These are phyloP conservation scores for Muschampia staudingeri DNA, from an alignment of 2,888 invertebrate genomes.

Conservation along the genomic window DNA sequence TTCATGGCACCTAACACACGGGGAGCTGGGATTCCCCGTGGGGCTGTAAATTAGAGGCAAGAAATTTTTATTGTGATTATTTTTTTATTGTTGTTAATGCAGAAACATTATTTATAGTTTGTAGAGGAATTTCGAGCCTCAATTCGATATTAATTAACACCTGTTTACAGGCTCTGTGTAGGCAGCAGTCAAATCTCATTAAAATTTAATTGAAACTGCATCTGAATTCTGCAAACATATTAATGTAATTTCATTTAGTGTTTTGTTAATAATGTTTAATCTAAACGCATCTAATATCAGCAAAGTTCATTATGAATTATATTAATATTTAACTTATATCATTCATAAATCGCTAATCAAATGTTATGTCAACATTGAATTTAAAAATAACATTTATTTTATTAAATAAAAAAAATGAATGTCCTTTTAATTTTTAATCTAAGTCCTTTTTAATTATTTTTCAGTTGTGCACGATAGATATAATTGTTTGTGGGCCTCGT, in stretches of 20 bases:
- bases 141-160: too few relatives aligned
- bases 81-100: not conserved
- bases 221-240: not conserved
- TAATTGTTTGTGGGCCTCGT: too few relatives aligned
- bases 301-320: not conserved
- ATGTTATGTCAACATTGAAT: not conserved
- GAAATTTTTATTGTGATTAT: not conserved
- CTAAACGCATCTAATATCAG: not conserved
- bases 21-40: too few relatives aligned
- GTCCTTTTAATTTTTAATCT: too few relatives aligned
- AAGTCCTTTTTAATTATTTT: too few relatives aligned
- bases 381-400: not conserved
- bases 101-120: not conserved
- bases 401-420: too few relatives aligned
- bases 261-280: not conserved
- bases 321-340: not conserved
- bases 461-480: too few relatives aligned
- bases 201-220: slow-evolving; percentile 4
- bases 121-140: too few relatives aligned
- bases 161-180: too few relatives aligned
- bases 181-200: slow-evolving; percentile 4
- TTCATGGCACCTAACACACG: not conserved
- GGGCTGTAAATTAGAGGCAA: too few relatives aligned
- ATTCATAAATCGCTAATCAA: not conserved
- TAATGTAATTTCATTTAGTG: not conserved